phyloP scores from a whole-genome alignment of 2,888 invertebrate species.

The Drosophila meridiana region DNA sequence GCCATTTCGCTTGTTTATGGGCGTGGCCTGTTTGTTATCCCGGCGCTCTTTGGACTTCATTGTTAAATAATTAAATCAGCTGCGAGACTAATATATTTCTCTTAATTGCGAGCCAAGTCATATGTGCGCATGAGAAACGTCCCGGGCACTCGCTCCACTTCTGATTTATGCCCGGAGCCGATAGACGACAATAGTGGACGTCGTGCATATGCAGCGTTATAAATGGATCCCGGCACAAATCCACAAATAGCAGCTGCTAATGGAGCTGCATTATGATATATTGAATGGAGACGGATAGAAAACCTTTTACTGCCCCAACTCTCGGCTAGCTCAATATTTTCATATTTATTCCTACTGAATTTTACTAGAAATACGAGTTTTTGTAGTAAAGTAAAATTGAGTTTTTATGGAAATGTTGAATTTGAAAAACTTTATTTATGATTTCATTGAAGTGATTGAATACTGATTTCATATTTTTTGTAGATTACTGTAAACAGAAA shows the following conservation, averaged over 20 bases:
- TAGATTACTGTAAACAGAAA: too few relatives aligned
- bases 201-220: conserved; percentile 57
- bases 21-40: conserved; percentile 16
- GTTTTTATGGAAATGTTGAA: background rate
- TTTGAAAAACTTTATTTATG: background rate
- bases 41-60: conserved; percentile 69
- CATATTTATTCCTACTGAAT: background rate
- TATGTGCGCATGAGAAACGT: conserved; percentile 54
- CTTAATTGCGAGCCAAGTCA: conserved; percentile 78
- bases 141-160: conserved; percentile 59
- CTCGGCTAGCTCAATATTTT: background rate
- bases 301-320: background rate
- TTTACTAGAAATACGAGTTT: background rate
- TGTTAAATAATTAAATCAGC: conserved; percentile 84
- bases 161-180: conserved; percentile 65
- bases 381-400: background rate
- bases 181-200: conserved; percentile 48
- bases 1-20: conserved; percentile 49
- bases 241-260: conserved; percentile 24
- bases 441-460: background rate
- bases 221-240: conserved; percentile 22
- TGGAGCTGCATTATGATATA: conserved; percentile 10
- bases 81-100: conserved; percentile 83
- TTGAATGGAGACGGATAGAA: background rate
- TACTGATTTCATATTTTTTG: background rate